Percentiles rank a stretch among this genome's conserved stretches.
Conservation (phyloP, 1,140 invertebrate genomes). For the Scaptomyza montana region DNA sequence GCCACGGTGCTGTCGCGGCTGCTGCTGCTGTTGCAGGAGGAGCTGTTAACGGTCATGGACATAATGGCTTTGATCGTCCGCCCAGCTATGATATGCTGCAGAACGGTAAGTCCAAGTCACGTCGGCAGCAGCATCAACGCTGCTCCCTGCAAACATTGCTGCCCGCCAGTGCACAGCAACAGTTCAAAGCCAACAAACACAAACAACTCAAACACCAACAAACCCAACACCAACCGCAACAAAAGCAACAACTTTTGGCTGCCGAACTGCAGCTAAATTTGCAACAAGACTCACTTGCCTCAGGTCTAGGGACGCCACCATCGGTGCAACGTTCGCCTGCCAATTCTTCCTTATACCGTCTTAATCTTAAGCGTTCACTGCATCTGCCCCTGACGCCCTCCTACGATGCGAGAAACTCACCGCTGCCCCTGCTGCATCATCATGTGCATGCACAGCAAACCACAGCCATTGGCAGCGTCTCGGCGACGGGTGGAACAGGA, state of each 20-base stretch:
- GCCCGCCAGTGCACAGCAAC: slow-evolving; percentile 75
- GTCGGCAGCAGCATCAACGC: slow-evolving; percentile 74
- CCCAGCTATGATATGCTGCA: slow-evolving; percentile 83
- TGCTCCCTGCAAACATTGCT: slow-evolving; percentile 80
- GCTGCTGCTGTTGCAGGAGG: slow-evolving; percentile 26
- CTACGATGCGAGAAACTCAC: slow-evolving; percentile 78
- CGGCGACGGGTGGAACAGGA: slow-evolving; percentile 39
- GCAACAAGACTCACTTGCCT: slow-evolving; percentile 50
- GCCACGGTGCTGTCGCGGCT: slow-evolving; percentile 54
- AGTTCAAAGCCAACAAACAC: slow-evolving; percentile 75
- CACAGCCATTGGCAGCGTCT: slow-evolving; percentile 65
- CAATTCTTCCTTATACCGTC: slow-evolving; percentile 73
- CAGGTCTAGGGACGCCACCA: slow-evolving; percentile 60
- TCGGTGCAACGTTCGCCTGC: slow-evolving; percentile 72
- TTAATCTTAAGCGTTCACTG: slow-evolving; percentile 77
- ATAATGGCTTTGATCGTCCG: slow-evolving; percentile 72
- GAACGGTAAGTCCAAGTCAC: slow-evolving; percentile 84
- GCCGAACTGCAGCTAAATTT: slow-evolving; percentile 52
- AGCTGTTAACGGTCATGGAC: slow-evolving; percentile 32
- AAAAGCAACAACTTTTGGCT: slow-evolving; percentile 45
- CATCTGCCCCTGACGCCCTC: slow-evolving; percentile 80
- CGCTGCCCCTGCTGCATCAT: slow-evolving; percentile 76
- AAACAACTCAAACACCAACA: slow-evolving; percentile 75
- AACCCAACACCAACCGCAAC: slow-evolving; percentile 38
- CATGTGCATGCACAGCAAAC: slow-evolving; percentile 71